Evolutionary conservation across 1,140 invertebrate genomes (phyloP), one percentile per base, ranked within the genome.

Genomic region (Apis cerana): DNA sequence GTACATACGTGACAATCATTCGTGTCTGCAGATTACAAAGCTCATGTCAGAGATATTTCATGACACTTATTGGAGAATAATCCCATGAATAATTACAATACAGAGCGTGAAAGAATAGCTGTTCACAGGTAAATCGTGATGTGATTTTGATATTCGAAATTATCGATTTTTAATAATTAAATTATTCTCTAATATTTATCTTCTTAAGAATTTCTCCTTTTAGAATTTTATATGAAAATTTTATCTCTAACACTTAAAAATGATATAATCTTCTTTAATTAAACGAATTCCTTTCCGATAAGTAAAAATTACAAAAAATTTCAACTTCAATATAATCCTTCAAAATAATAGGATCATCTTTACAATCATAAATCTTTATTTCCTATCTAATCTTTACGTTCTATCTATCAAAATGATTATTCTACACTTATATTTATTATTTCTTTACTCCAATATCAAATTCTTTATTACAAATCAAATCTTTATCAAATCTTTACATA

Each of bases 21-120:
- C 15, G 54, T 48, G 74, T 67, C 23, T 76, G 23, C 48, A 65
- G 70, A 75, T 75, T 75, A 67, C n/a, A 19, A 11, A 10, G 13
- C 50, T 21, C 33, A n/a, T 23, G 43, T 59, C 48, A 59, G 23
- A 76, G 64, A 59, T 59, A 82, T 59, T 59, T 19, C 33, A 21
- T 21, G 72, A n/a, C 62, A 64, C 74, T 76, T 82, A 75, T 82
- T 74, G 23, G 15, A 23, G 23, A 68, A 17, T 59, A 76, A 81
- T 59, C 48, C 43, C 54, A 11, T 52, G 50, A 33, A 72, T 59
- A 81, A 68, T 75, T 67, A 54, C n/a, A 67, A 81, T 67, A 70
- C 61, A 2, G 0, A 12, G 27, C 33, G 23, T 33, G 19, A 10
- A 74, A 15, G 71, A 48, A 74, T 19, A 11, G 15, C 56, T 48